Percentiles rank a stretch among this genome's conserved stretches.
These are phyloP conservation scores for Ranitomeya variabilis DNA, from an alignment of 2,113 vertebrate genomes.

Conservation along the genomic window DNA sequence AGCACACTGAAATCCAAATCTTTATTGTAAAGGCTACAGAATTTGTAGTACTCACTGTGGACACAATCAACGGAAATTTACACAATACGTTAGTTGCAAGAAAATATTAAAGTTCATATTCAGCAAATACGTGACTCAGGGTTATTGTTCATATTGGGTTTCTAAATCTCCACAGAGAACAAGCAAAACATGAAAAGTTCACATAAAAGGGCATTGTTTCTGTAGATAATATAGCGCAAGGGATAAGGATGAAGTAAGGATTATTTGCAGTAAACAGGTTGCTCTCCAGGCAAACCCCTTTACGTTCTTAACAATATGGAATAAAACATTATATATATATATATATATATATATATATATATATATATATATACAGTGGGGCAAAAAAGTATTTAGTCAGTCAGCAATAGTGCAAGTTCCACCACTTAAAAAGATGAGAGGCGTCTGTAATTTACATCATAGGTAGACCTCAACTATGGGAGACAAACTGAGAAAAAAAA, in stretches of 20 bases:
- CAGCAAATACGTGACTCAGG: not conserved
- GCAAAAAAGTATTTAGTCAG: too few relatives aligned
- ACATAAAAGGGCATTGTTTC: slow-evolving; percentile 27
- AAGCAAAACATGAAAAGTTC: slow-evolving; percentile 15
- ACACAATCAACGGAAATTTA: slow-evolving; percentile 12
- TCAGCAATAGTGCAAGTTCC: too few relatives aligned
- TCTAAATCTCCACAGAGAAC: slow-evolving; percentile 20
- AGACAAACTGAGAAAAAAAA: too few relatives aligned
- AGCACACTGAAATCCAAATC: slow-evolving; percentile 8
- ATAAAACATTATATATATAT: too few relatives aligned
- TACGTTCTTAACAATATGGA: not conserved
- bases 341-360: too few relatives aligned
- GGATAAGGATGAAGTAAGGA: not conserved
- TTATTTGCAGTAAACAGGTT: slow-evolving; percentile 27
- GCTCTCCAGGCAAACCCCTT: not conserved
- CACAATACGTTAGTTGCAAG: not conserved
- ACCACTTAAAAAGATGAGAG: too few relatives aligned
- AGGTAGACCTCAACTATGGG: too few relatives aligned
- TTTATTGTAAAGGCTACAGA: not conserved
- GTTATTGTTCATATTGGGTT: not conserved
- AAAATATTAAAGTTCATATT: slow-evolving; percentile 9
- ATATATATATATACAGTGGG: too few relatives aligned
- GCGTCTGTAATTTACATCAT: too few relatives aligned
- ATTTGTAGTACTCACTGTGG: not conserved
- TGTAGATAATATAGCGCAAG: slow-evolving; percentile 21